Evolutionary conservation across 2,888 invertebrate species (phyloP).

Genomic region (Drosophila buzzatii): DNA sequence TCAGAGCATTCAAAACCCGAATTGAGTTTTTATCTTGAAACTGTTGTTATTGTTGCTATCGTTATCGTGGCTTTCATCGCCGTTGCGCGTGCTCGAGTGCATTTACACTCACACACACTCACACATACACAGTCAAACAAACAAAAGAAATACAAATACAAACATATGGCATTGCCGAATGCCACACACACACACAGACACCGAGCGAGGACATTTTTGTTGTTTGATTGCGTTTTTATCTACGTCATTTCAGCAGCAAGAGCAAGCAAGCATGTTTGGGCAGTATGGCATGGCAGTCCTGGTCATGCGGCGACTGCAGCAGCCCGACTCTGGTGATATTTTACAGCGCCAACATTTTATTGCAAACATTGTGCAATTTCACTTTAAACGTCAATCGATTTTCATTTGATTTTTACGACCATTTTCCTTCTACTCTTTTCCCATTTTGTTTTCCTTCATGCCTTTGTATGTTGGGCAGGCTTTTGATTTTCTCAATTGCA

Average conservation of each 20-base stretch:
- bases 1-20: constrained; percentile 25
- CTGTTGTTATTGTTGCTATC: constrained; percentile 28
- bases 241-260: constrained; percentile 72
- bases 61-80: constrained; percentile 51
- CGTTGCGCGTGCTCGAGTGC: constrained; percentile 73
- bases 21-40: constrained; percentile 2
- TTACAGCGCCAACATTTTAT: constrained; percentile 77
- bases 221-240: constrained; percentile 80
- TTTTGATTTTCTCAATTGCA: constrained; percentile 54
- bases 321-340: constrained; percentile 59
- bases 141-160: constrained; percentile 48
- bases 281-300: constrained; percentile 31
- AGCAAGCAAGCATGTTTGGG: constrained; percentile 27
- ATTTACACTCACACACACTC: constrained; percentile 55
- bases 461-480: constrained; percentile 35
- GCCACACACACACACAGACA: constrained; percentile 24
- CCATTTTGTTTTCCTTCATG: constrained; percentile 7
- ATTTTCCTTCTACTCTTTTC: constrained; percentile 21
- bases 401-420: constrained; percentile 77
- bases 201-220: constrained; percentile 49
- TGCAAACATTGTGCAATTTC: constrained; percentile 79
- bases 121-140: constrained; percentile 20
- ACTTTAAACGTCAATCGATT: constrained; percentile 79
- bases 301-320: constrained; percentile 31
- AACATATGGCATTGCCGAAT: constrained; percentile 62